phyloP scores from a whole-genome alignment of 1,140 invertebrate species.

The Vanessa tameamea region DNA sequence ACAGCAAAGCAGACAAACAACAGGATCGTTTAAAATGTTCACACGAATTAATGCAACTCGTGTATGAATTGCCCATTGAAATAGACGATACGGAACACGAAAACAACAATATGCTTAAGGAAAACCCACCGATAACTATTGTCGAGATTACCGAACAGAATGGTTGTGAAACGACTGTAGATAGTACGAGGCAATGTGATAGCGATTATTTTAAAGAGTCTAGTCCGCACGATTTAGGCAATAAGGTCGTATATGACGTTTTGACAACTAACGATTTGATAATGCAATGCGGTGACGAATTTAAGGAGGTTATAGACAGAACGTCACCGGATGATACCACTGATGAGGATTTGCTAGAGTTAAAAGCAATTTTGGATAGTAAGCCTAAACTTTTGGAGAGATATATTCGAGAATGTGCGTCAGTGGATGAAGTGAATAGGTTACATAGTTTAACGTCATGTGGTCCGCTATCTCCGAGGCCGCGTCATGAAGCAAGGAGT shows the following conservation, averaged over 20 bases:
- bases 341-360: conserved; percentile 67
- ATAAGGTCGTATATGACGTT: conserved; percentile 69
- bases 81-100: conserved; percentile 50
- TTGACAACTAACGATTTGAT: conserved; percentile 62
- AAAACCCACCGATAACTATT: conserved; percentile 73
- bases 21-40: conserved; percentile 58
- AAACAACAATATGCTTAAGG: conserved; percentile 73
- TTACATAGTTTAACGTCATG: conserved; percentile 80
- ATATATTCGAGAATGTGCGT: conserved; percentile 88
- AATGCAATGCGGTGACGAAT: conserved; percentile 65
- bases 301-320: conserved; percentile 64
- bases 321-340: conserved; percentile 63
- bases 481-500: conserved; percentile 67
- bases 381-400: conserved; percentile 80
- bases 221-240: conserved; percentile 63
- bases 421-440: conserved; percentile 82
- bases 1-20: conserved; percentile 51
- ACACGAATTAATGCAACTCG: conserved; percentile 77
- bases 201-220: conserved; percentile 62
- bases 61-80: conserved; percentile 75
- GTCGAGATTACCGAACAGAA: conserved; percentile 74
- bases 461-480: conserved; percentile 81
- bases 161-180: conserved; percentile 69
- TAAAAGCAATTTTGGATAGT: conserved; percentile 61
- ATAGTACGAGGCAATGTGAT: conserved; percentile 58